Evolutionary conservation across 2,888 invertebrate species (phyloP), one percentile per base, ranked within the genome.

Genomic region (Melanophora roralis): DNA sequence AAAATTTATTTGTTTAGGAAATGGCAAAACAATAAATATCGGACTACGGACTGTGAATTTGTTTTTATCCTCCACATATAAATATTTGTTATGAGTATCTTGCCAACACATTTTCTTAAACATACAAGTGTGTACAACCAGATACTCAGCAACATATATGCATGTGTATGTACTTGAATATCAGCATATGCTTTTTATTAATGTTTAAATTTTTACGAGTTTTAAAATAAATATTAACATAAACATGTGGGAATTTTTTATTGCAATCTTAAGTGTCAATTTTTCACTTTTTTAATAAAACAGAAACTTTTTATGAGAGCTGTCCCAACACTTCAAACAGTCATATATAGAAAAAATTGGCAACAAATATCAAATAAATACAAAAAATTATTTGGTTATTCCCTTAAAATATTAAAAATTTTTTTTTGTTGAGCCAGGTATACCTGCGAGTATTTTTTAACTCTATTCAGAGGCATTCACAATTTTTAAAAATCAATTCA

Each of bases 1-100:
- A 73, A 78, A 64, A 60, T 51, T 71, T 74, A 32, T 57, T 40
- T 74, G 49, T 45, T 64, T 14, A 69, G 78, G 78, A 78, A 78
- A 59, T 73, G 62, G 43, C 49, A 55, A 49, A 73, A 72, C 55
- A 62, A 60, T 62, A 72, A 62, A 78, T 47, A 47, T 73, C 49
- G 32, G 32, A 23, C 14, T 47, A 6, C 40, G 23, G 59, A 19
- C 60, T 49, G 67, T 16, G 23, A 38, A 0, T 67, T 45, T 67
- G 4, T 43, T 43, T 43, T 43, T 51, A 27, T 27, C 9, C 23
- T 19, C 11, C 1, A 16, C 45, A 19, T 36, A 23, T 40, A 21
- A 12, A 4, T 5, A 47, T 1, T 16, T 43, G 8, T 43, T n/a
- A 4, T 3, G 4, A 21, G 5, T 40, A 19, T 1, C 12, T 2